phyloP scores from a whole-genome alignment of 2,113 vertebrate genomes.

The Ceyx cyanopectus region DNA sequence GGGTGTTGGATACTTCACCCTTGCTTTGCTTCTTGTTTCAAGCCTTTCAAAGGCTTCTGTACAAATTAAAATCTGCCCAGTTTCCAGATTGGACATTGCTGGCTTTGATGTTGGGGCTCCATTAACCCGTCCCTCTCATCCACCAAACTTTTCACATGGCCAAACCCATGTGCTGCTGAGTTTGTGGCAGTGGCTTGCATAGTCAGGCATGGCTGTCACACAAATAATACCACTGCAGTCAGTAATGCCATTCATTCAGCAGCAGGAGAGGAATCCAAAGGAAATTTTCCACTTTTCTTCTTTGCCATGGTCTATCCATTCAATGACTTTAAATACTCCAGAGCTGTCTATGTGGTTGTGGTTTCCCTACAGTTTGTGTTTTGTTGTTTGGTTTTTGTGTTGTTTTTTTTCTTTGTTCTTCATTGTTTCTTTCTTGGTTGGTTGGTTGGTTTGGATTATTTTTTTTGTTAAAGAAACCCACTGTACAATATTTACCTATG shows the following conservation, averaged over 20 bases:
- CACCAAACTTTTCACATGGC: background rate
- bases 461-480: background rate
- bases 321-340: background rate
- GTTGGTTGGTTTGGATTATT: background rate
- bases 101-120: background rate
- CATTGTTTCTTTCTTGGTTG: background rate
- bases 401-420: background rate
- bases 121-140: background rate
- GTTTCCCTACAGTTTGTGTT: background rate
- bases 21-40: background rate
- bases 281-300: background rate
- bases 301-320: background rate
- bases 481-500: background rate
- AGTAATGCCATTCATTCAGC: background rate
- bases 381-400: background rate
- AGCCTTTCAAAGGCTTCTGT: background rate
- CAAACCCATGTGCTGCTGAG: background rate
- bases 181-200: background rate
- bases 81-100: rapidly evolving
- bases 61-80: background rate
- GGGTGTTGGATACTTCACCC: background rate
- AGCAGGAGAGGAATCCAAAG: background rate
- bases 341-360: background rate
- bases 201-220: background rate
- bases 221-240: background rate